A percentile compares a stretch with the other conserved stretches of the same genome.
These are phyloP conservation scores for Plemyria rubiginata DNA, from an alignment of 2,888 invertebrate species.

Conservation along the genomic window DNA sequence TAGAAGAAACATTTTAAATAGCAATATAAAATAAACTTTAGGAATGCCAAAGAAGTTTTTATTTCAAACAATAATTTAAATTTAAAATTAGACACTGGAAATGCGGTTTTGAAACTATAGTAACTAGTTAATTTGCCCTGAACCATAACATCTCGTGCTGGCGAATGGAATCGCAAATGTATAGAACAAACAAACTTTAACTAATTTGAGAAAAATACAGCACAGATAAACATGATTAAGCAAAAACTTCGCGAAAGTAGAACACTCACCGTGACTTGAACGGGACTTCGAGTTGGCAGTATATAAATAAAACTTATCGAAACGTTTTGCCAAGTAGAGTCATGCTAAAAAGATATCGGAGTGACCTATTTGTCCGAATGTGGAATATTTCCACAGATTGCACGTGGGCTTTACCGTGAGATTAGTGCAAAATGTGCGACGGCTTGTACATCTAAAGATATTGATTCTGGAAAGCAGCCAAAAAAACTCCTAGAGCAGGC, in stretches of 20 bases:
- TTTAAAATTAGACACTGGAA: no score
- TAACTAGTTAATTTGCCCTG: not conserved
- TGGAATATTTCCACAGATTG: conserved; percentile 45
- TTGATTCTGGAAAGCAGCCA: conserved; percentile 84
- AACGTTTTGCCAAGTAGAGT: conserved; percentile 34
- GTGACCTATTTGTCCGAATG: conserved; percentile 40
- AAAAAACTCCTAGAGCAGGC: conserved; percentile 80
- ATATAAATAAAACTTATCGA: conserved; percentile 33
- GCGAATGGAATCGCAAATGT: not conserved
- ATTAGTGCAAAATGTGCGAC: conserved; percentile 81
- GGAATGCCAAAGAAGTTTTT: no score
- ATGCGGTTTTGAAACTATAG: not conserved
- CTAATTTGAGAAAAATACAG: conserved; percentile 1
- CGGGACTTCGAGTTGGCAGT: conserved; percentile 11
- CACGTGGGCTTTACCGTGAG: conserved; percentile 64
- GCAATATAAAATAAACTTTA: no score
- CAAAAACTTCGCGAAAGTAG: conserved; percentile 8
- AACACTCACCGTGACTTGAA: conserved; percentile 5
- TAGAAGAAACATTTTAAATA: no score
- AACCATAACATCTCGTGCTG: not conserved
- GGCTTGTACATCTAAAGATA: conserved; percentile 80
- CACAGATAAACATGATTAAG: not conserved
- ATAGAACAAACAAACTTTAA: not conserved
- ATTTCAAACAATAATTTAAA: no score
- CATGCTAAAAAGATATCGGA: conserved; percentile 34